These are phyloP conservation scores for Schizopygopsis malacanthus DNA, from an alignment of 2,797 vertebrate species.

Conservation along the genomic window DNA sequence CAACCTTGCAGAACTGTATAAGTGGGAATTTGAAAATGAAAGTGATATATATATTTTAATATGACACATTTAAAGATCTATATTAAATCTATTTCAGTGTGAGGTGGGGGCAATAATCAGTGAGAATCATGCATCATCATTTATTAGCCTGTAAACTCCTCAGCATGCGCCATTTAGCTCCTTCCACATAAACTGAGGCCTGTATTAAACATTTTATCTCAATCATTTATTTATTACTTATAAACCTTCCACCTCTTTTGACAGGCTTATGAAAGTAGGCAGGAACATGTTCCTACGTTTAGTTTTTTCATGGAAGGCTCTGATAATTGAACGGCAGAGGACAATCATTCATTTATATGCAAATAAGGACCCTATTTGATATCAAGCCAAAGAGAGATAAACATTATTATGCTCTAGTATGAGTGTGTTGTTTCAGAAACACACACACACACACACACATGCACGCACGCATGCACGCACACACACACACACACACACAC, in stretches of 20 bases:
- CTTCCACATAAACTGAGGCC: constrained; percentile 61
- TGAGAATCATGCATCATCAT: constrained; percentile 65
- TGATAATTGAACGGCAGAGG: constrained; percentile 40
- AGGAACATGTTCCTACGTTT: not conserved
- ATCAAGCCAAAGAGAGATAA: constrained; percentile 34
- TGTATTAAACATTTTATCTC: constrained; percentile 55
- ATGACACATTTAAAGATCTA: constrained; percentile 53
- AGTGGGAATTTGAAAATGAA: not conserved
- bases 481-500: too few relatives aligned
- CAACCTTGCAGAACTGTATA: not conserved
- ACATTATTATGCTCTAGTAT: constrained; percentile 31
- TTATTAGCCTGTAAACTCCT: constrained; percentile 66
- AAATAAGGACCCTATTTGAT: constrained; percentile 50
- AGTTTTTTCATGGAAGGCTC: not conserved
- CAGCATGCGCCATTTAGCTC: constrained; percentile 62
- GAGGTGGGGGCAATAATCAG: constrained; percentile 46
- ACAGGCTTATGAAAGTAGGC: constrained; percentile 6
- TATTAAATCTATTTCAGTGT: constrained; percentile 48
- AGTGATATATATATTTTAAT: not conserved
- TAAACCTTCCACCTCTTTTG: constrained; percentile 53
- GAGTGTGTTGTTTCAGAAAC: constrained; percentile 27
- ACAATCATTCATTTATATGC: constrained; percentile 57
- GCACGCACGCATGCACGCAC: too few relatives aligned
- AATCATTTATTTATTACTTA: constrained; percentile 23
- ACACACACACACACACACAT: not conserved